These are phyloP conservation scores for Temnothorax nylanderi DNA, from an alignment of 1,140 invertebrate species.

Conservation along the genomic window DNA sequence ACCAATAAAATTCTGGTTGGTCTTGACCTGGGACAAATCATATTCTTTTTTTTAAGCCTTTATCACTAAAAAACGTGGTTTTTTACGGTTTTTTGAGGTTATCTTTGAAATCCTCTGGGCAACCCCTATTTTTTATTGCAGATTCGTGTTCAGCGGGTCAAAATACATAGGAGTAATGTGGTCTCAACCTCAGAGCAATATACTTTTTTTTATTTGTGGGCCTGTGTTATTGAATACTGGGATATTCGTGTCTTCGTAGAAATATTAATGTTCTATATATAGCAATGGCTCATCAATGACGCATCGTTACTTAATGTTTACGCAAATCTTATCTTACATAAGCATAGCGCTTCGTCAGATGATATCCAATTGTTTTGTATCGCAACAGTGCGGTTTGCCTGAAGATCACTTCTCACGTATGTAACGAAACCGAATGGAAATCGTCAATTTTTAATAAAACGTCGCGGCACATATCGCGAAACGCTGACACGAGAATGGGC, in stretches of 20 bases:
- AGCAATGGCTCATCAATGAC: neutral
- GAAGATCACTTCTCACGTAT: neutral
- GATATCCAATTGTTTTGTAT: neutral
- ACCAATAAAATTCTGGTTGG: no score
- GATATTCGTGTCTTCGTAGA: no score
- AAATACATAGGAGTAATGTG: no score
- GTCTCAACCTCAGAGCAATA: no score
- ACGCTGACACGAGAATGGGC: neutral
- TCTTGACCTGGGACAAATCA: no score
- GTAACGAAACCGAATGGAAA: slow-evolving; percentile 27
- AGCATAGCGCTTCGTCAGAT: neutral
- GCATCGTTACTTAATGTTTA: neutral
- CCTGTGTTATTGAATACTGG: neutral
- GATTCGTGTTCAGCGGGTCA: no score
- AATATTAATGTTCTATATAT: neutral
- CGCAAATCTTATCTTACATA: neutral
- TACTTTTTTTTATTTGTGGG: no score
- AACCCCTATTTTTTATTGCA: no score
- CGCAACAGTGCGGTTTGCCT: neutral
- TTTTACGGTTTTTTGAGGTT: no score
- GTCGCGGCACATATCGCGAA: slow-evolving; percentile 21
- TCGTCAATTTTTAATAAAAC: slow-evolving; percentile 59
- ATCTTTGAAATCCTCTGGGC: no score
- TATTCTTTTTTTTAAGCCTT: no score
- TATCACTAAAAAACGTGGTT: no score